Conservation (phyloP, 2,797 vertebrate genomes). For the Lagorchestes hirsutus region DNA sequence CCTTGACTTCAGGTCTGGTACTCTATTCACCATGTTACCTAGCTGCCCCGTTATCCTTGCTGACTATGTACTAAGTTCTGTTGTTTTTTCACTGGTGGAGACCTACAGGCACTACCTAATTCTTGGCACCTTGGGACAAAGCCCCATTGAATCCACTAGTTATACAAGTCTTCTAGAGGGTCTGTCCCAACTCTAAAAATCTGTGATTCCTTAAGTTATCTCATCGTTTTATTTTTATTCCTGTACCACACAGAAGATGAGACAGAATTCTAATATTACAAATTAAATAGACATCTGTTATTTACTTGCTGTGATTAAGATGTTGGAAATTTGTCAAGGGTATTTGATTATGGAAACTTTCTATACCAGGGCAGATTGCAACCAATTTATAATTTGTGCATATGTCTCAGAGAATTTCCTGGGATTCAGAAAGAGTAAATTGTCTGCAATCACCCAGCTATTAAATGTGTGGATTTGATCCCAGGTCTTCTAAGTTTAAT, state of each 20-base stretch:
- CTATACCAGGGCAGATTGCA: neutral
- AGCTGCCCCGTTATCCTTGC: neutral
- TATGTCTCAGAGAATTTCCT: neutral
- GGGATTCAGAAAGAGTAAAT: neutral
- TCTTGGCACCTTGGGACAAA: neutral
- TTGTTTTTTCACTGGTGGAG: neutral
- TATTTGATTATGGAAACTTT: neutral
- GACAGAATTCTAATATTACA: neutral
- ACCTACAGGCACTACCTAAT: neutral
- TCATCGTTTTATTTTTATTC: neutral
- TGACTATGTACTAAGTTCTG: neutral
- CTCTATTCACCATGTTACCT: neutral
- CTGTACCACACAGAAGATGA: neutral
- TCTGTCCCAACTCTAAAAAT: neutral
- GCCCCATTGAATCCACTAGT: neutral
- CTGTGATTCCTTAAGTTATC: neutral
- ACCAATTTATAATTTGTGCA: neutral
- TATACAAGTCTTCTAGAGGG: neutral
- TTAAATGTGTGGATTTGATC: neutral
- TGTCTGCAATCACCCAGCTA: neutral
- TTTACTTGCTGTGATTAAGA: neutral
- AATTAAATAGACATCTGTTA: neutral
- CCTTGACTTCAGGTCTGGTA: neutral
- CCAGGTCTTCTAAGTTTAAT: neutral
- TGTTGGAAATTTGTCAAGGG: neutral